Percentiles rank a stretch among this genome's conserved stretches.
These are phyloP conservation scores for Zoroaster sp. DNA, from an alignment of 53 echinoderm and acorn worm species.

Conservation along the genomic window DNA sequence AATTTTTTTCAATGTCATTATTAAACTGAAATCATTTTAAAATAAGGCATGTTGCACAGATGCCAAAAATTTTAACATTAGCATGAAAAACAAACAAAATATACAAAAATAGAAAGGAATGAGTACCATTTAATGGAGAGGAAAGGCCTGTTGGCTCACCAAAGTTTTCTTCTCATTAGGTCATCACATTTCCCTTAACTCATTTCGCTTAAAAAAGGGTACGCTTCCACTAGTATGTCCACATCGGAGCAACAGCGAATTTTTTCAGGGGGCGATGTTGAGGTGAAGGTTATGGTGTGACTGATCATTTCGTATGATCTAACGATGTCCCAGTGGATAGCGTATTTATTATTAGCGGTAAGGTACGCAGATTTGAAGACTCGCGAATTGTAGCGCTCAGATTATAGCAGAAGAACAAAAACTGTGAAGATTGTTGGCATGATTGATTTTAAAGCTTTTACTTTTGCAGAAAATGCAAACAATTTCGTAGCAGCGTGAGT, in stretches of 20 bases:
- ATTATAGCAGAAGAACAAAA: background rate
- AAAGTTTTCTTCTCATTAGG: background rate
- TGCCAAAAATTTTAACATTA: background rate
- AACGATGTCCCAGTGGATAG: background rate
- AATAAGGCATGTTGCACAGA: too few relatives aligned
- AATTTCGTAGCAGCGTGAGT: background rate
- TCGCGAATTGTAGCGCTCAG: background rate
- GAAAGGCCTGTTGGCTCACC: background rate
- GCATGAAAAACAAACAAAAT: background rate
- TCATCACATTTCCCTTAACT: background rate
- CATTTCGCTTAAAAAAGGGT: background rate
- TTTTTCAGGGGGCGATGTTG: background rate
- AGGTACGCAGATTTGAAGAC: background rate
- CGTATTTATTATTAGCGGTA: background rate
- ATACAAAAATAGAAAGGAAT: conserved; percentile 34
- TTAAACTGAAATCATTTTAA: too few relatives aligned
- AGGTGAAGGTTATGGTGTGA: background rate
- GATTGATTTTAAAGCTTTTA: too few relatives aligned
- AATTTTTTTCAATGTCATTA: too few relatives aligned
- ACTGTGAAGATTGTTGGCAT: background rate
- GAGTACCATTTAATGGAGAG: conserved; percentile 31
- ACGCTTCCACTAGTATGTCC: background rate
- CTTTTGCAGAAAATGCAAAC: too few relatives aligned
- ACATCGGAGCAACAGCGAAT: background rate
- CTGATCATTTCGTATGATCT: background rate